phyloP scores from a whole-genome alignment of 53 echinoderm and acorn worm genomes.

The Paelopatides confundens region DNA sequence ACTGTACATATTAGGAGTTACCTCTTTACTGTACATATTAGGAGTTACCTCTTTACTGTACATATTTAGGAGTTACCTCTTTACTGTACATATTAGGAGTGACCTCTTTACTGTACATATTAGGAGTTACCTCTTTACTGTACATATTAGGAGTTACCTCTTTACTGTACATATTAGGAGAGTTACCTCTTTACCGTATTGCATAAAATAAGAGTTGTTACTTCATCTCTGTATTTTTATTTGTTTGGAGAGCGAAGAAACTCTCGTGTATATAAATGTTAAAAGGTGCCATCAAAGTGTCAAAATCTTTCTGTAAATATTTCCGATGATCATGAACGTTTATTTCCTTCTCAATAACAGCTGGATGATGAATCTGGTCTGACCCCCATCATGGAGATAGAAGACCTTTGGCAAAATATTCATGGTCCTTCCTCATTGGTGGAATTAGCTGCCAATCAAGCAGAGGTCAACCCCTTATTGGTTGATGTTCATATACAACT shows the following conservation, averaged over 20 bases:
- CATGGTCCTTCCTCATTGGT: constrained; percentile 93
- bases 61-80: too few relatives aligned
- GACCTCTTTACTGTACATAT: too few relatives aligned
- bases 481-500: constrained; percentile 96
- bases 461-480: constrained; percentile 83
- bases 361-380: constrained; percentile 83
- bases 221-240: too few relatives aligned
- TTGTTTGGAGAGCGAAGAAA: not conserved
- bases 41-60: too few relatives aligned
- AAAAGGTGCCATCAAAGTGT: not conserved
- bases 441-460: constrained; percentile 85
- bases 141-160: too few relatives aligned
- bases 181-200: too few relatives aligned
- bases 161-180: too few relatives aligned
- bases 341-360: constrained; percentile 31
- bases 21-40: too few relatives aligned
- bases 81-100: too few relatives aligned
- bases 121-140: too few relatives aligned
- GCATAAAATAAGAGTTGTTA: too few relatives aligned
- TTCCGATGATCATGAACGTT: not conserved
- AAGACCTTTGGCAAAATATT: constrained; percentile 91
- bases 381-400: constrained; percentile 82
- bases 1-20: too few relatives aligned
- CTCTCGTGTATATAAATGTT: not conserved
- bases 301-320: not conserved